phyloP scores from a whole-genome alignment of 2,797 vertebrate genomes.

The Erpetoichthys calabaricus region DNA sequence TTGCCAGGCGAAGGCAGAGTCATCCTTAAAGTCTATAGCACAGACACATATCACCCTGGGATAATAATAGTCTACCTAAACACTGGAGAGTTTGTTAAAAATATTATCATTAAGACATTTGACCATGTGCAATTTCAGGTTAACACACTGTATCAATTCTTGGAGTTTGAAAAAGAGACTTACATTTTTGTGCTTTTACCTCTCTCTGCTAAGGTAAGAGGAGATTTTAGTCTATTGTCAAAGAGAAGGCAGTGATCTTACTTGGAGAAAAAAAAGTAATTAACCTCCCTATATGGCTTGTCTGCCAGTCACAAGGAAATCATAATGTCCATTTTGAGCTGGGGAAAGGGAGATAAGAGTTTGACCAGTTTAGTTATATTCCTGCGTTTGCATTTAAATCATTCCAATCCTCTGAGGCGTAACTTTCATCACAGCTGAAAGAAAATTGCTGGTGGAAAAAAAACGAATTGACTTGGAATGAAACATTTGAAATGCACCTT shows the following conservation, averaged over 20 bases:
- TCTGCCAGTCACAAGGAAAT: slow-evolving; percentile 7
- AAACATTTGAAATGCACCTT: slow-evolving; percentile 8
- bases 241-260: background rate
- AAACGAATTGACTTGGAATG: background rate
- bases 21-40: too few relatives aligned
- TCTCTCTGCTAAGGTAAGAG: background rate
- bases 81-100: too few relatives aligned
- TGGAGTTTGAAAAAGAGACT: too few relatives aligned
- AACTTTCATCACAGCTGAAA: slow-evolving; percentile 4
- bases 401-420: background rate
- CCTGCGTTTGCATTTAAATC: slow-evolving; percentile 7
- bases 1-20: too few relatives aligned
- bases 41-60: too few relatives aligned
- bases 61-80: too few relatives aligned
- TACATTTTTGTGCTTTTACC: background rate
- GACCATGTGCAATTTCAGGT: too few relatives aligned
- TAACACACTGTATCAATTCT: too few relatives aligned
- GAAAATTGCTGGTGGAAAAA: background rate
- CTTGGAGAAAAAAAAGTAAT: slow-evolving; percentile 4
- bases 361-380: background rate
- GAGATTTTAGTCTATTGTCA: slow-evolving; percentile 4
- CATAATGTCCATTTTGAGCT: slow-evolving; percentile 9
- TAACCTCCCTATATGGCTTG: slow-evolving; percentile 4
- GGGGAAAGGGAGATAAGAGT: slow-evolving; percentile 5
- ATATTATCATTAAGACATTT: too few relatives aligned